Evolutionary conservation across 2,797 vertebrate genomes (phyloP), one percentile per base, ranked within the genome.

Genomic region (Rhabdophis nuchalis): DNA sequence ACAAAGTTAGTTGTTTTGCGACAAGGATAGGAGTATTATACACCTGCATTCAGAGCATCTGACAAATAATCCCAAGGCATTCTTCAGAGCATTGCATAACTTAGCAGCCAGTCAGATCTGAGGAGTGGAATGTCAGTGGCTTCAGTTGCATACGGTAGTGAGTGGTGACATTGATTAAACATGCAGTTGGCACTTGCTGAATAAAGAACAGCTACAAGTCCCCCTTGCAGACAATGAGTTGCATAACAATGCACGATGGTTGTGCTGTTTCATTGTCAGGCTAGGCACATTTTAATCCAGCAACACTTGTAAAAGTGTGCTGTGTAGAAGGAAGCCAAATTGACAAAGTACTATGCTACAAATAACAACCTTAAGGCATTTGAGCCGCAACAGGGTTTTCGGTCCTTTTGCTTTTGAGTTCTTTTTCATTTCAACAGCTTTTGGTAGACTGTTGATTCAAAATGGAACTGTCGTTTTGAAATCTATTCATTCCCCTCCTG

Each of bases 71-170:
- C 95, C 95, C 96, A 94, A 96, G 97, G 95, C 97, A 96, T 95
- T 96, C 96, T 97, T 96, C 85, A 20, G 97, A 96, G 97, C 97
- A 96, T 98, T 97, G 98, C 97, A 97, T 98, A 98, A 98, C 96
- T 97, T 96, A 97, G 96, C 96, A 94, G 96, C 95, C 92, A 97
- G 97, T 96, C 93, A 95, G 88, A 95, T 96, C 61, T 90, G 95
- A 93, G 90, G 94, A 94, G 93, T 89, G 85, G 88, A 96, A 92
- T 94, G 96, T 94, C 95, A 92, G 94, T 95, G 95, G 95, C 96
- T 96, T 94, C 87, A 95, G 94, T 95, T 96, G 96, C 94, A 94
- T 96, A 92, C 95, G 93, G 95, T 97, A 96, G 96, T 92, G 96
- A 96, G 95, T 96, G 96, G 95, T 97, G 96, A 97, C 96, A 96